Conservation (phyloP, 92 coral and sea anemone genomes). For the Phenganax subtilis region DNA sequence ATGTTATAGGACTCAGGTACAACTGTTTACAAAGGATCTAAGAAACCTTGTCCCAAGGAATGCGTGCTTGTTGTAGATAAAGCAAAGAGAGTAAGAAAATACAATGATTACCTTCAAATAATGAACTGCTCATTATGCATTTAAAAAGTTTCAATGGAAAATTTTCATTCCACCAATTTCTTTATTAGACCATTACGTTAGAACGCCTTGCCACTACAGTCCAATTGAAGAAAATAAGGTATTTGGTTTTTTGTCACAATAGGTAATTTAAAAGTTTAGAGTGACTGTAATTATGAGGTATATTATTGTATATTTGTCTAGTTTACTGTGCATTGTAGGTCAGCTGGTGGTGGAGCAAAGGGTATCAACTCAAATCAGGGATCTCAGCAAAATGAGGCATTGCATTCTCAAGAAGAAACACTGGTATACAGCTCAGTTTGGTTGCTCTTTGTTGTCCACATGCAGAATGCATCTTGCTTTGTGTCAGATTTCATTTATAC, state of each 20-base stretch:
- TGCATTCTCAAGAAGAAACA: conserved; percentile 1
- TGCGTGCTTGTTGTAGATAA: conserved; percentile 85
- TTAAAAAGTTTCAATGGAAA: neutral
- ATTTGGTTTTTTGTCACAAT: neutral
- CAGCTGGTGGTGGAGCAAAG: neutral
- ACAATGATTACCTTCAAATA: too few relatives aligned
- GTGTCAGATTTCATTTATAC: too few relatives aligned
- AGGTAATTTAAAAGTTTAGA: neutral
- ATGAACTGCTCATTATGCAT: neutral
- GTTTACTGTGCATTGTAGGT: neutral
- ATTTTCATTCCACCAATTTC: neutral
- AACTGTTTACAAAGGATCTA: conserved; percentile 89
- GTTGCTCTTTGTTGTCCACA: too few relatives aligned
- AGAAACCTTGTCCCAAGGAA: conserved; percentile 89
- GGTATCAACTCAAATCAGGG: neutral
- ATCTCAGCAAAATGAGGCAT: conserved; percentile 12
- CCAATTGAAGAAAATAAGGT: conserved; percentile 91
- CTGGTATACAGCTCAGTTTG: neutral
- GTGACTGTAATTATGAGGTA: neutral
- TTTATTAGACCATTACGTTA: conserved; percentile 72
- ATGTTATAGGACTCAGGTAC: conserved; percentile 74
- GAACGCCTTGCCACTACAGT: conserved; percentile 79
- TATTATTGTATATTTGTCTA: neutral
- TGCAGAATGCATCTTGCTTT: too few relatives aligned
- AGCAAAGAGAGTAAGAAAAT: conserved; percentile 61